Conservation (phyloP, 2,797 vertebrate genomes). For the Catharus ustulatus region DNA sequence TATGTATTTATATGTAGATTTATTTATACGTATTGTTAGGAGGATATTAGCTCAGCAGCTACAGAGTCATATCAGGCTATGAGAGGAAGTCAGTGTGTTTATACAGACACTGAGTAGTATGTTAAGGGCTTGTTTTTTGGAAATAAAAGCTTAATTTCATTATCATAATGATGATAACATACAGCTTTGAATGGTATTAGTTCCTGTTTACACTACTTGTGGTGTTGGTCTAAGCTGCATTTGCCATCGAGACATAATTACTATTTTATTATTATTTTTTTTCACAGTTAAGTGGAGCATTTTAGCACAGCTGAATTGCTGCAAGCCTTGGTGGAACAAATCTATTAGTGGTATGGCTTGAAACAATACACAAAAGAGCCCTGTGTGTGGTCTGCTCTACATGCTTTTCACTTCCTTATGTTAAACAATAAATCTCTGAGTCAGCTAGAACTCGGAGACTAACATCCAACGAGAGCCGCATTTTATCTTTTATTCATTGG, state of each 20-base stretch:
- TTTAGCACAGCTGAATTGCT: constrained; percentile 82
- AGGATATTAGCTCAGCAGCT: constrained; percentile 35
- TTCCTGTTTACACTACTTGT: constrained; percentile 76
- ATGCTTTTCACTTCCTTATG: constrained; percentile 79
- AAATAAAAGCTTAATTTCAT: constrained; percentile 73
- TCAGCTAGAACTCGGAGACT: constrained; percentile 80
- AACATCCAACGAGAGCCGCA: constrained; percentile 73
- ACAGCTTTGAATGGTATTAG: constrained; percentile 61
- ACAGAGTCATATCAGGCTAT: neutral
- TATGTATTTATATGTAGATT: neutral
- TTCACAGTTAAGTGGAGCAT: constrained; percentile 82
- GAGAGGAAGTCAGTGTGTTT: neutral
- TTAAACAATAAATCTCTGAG: constrained; percentile 84
- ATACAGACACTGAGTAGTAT: constrained; percentile 8
- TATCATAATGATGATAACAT: constrained; percentile 58
- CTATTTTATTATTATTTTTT: constrained; percentile 82
- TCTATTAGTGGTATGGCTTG: constrained; percentile 82
- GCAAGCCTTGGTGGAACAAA: constrained; percentile 80
- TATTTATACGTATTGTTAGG: neutral
- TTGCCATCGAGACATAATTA: constrained; percentile 78
- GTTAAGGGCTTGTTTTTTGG: constrained; percentile 55
- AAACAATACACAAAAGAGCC: constrained; percentile 84
- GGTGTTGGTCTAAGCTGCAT: constrained; percentile 70
- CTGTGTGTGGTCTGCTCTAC: constrained; percentile 82
- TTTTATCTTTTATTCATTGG: constrained; percentile 86